These are phyloP conservation scores for Eira barbara DNA, from an alignment of 2,113 vertebrate genomes.

Conservation along the genomic window DNA sequence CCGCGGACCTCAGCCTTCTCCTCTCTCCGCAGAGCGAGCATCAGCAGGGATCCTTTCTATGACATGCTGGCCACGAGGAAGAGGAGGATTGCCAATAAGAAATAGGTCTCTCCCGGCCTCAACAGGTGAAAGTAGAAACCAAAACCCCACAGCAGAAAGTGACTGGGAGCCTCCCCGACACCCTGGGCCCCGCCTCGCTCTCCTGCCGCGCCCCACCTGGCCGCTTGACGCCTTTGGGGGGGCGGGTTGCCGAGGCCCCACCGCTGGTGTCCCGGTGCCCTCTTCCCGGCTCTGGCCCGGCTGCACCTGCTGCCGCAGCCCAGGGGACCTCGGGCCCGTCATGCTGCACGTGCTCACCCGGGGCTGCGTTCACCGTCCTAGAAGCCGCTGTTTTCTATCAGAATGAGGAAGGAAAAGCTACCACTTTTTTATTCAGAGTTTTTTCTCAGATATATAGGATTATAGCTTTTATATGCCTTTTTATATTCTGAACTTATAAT, in stretches of 20 bases:
- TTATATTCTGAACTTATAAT: constrained; percentile 73
- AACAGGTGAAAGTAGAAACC: constrained; percentile 23
- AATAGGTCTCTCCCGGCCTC: constrained; percentile 80
- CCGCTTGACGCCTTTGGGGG: neutral
- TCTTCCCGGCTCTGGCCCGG: neutral
- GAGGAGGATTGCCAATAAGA: constrained; percentile 96
- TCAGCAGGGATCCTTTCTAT: constrained; percentile 98
- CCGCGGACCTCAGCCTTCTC: neutral
- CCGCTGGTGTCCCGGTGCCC: neutral
- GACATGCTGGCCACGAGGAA: constrained; percentile 99
- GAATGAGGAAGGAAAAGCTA: constrained; percentile 32
- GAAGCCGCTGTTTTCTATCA: constrained; percentile 31
- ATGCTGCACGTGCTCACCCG: neutral
- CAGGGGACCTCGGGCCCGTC: neutral
- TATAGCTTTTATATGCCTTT: constrained; percentile 74
- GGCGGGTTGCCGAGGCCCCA: neutral
- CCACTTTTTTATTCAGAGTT: constrained; percentile 64
- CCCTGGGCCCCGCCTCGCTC: neutral
- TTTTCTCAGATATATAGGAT: constrained; percentile 59
- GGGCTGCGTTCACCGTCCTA: neutral
- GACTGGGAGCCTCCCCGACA: neutral
- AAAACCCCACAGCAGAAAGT: constrained; percentile 39
- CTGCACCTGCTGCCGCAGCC: neutral
- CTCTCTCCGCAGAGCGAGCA: constrained; percentile 91
- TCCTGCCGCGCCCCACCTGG: neutral